A percentile compares a stretch with the other conserved stretches of the same genome.
phyloP scores from a whole-genome alignment of 2,888 invertebrate species.

The Ennomos fuscantarius region DNA sequence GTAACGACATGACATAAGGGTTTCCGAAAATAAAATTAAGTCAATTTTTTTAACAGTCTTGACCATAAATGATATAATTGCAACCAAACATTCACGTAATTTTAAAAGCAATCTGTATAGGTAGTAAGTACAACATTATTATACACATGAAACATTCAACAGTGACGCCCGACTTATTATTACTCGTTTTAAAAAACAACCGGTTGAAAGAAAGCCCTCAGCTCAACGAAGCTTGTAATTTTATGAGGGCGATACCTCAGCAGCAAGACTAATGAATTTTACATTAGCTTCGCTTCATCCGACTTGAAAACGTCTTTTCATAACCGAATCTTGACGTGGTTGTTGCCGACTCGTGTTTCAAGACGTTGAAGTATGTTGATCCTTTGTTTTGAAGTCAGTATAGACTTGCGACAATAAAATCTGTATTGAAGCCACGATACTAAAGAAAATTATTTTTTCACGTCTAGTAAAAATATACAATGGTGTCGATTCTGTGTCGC shows the following conservation, averaged over 20 bases:
- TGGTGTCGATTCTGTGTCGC: no score
- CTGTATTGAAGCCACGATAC: conserved; percentile 1
- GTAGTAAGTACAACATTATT: conserved; percentile 42
- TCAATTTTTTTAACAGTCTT: no score
- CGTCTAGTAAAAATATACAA: no score
- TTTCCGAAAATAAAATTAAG: no score
- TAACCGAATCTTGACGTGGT: conserved; percentile 31
- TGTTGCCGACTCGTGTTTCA: conserved; percentile 22
- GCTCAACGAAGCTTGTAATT: conserved; percentile 51
- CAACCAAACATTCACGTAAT: conserved; percentile 12
- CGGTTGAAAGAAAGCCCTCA: conserved; percentile 47
- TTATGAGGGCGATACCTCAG: conserved; percentile 54
- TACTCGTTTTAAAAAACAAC: conserved; percentile 52
- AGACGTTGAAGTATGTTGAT: conserved; percentile 20
- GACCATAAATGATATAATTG: neutral
- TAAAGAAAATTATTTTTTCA: neutral
- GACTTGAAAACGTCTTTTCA: conserved; percentile 36
- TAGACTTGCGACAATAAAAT: conserved; percentile 5
- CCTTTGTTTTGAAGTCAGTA: conserved; percentile 28
- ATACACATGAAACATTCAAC: conserved; percentile 74
- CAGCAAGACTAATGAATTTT: conserved; percentile 42
- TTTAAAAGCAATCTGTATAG: conserved; percentile 28
- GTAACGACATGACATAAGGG: no score
- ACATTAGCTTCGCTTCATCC: conserved; percentile 41
- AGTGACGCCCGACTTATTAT: conserved; percentile 59